phyloP scores from a whole-genome alignment of 1,140 invertebrate species.

The Lucilia cuprina region DNA sequence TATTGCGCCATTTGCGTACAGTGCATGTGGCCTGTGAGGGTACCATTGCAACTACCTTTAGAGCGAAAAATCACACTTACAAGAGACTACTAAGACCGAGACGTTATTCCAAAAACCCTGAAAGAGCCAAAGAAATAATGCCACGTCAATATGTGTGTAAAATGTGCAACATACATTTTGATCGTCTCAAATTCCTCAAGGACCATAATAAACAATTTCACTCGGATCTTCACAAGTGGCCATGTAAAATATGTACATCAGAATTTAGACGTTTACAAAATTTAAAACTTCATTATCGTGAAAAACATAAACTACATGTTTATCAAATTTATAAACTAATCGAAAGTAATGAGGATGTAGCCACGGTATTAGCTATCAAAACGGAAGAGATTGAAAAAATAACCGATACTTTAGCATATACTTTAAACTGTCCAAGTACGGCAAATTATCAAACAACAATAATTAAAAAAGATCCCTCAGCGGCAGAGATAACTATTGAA shows the following conservation, averaged over 20 bases:
- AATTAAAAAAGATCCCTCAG: too few relatives aligned
- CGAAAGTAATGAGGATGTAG: background rate
- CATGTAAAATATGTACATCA: background rate
- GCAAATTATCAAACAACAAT: too few relatives aligned
- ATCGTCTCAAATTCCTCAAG: background rate
- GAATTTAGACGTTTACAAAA: background rate
- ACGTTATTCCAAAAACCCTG: background rate
- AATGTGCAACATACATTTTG: background rate
- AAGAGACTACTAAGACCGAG: background rate
- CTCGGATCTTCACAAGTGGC: background rate
- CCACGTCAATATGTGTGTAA: background rate
- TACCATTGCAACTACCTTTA: background rate
- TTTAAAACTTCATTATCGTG: background rate
- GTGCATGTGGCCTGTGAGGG: background rate
- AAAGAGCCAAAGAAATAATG: background rate
- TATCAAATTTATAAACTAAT: background rate
- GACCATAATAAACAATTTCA: background rate
- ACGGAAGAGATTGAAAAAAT: background rate
- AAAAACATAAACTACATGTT: background rate
- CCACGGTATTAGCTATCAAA: background rate
- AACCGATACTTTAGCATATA: background rate
- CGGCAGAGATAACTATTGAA: background rate
- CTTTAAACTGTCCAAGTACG: background rate
- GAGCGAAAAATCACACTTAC: background rate
- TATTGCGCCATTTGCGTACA: background rate